Base-by-base conservation (phyloP, 2,113 vertebrate species). In the Sceloporus undulatus region DNA sequence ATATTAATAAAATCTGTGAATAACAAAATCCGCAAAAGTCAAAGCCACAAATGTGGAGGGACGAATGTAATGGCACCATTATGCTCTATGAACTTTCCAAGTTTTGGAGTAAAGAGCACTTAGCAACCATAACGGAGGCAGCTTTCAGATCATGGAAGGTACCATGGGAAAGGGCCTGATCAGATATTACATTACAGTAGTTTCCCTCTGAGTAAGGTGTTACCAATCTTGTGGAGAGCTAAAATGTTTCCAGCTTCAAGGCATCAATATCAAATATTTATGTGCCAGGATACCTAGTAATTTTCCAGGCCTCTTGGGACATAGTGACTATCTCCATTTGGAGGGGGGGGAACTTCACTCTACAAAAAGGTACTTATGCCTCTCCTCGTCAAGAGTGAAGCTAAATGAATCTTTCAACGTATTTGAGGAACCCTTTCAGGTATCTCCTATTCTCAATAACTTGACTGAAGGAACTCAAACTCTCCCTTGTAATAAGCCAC, bases 51-150 rank as follows among this genome's bases (percentile, higher is more conserved):
- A 34, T 34, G 34, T 34, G 34, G 34, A 34, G 34, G 34, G 34
- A 34, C 34, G 34, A 34, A 34, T 34, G 34, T 34, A 76, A 76
- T 38, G 52, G 9, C 16, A 48, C 56, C 79, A 83, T 77, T 88
- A 88, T 83, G 59, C 77, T 82, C 56, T 68, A 76, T 82, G 59
- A 38, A 76, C 42, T 88, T 73, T 88, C 38, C 86, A 88, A 82
- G 71, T 88, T 82, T 70, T 82, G 71, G 71, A 88, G 82, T 88
- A 54, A 88, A 76, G 56, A 38, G 73, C 87, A 86, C 77, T 86
- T 79, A 71, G 65, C 85, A 86, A 66, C 86, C 79, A 48, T 77
- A 76, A 82, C 66, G 79, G 76, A 82, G 73, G 66, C 52, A 59
- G 56, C 70, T 74, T 74, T 87, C 21, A 80, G 78, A 81, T 27